phyloP scores from a whole-genome alignment of 2,888 invertebrate genomes.

The Coronaproctus castanopsis region DNA sequence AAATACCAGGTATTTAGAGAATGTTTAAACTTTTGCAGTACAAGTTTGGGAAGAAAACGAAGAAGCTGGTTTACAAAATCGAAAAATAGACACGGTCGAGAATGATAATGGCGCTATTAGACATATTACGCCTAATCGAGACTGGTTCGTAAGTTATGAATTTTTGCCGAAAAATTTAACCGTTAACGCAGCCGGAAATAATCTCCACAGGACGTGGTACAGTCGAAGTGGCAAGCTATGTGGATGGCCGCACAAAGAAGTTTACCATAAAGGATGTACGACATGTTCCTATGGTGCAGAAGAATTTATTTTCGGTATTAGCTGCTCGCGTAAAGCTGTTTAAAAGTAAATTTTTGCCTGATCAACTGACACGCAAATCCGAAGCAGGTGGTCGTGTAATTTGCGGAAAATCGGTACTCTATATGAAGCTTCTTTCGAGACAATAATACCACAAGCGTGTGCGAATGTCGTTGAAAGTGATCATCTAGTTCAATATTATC shows the following conservation, averaged over 20 bases:
- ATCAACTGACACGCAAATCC: neutral
- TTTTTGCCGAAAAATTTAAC: neutral
- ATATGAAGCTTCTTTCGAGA: neutral
- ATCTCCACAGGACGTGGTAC: neutral
- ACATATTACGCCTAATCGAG: too few relatives aligned
- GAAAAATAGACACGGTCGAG: neutral
- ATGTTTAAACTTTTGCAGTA: slow-evolving; percentile 9
- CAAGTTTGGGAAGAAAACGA: slow-evolving; percentile 10
- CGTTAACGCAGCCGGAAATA: slow-evolving; percentile 1
- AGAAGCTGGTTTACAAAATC: slow-evolving; percentile 8
- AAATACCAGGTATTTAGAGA: slow-evolving; percentile 13
- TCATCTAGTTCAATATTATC: neutral
- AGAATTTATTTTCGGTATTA: slow-evolving; percentile 1
- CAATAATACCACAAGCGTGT: neutral
- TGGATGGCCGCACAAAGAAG: neutral
- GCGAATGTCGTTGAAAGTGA: neutral
- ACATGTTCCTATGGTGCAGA: neutral
- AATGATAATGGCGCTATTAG: neutral
- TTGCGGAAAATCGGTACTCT: neutral
- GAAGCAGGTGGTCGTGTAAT: neutral
- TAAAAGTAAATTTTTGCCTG: neutral
- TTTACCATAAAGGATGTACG: neutral
- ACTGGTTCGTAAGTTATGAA: neutral
- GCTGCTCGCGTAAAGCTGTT: neutral
- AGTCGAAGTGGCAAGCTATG: neutral